A percentile compares a stretch with the other conserved stretches of the same genome.
phyloP scores from a whole-genome alignment of 2,888 invertebrate species.

The Parnassius smintheus region DNA sequence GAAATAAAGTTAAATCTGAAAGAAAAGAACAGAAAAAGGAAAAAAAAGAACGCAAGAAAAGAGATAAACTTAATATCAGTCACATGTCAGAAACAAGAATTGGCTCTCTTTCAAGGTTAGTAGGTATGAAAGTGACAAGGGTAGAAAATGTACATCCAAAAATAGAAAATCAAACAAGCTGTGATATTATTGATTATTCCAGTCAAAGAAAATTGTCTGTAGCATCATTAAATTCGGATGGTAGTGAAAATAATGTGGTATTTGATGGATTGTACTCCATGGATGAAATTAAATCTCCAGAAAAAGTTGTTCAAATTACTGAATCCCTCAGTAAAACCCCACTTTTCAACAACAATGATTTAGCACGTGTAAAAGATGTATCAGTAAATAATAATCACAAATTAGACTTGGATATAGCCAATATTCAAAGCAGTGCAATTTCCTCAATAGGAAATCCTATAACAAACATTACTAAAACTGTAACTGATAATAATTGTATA shows the following conservation, averaged over 20 bases:
- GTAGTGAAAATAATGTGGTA: slow-evolving; percentile 46
- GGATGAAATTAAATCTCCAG: slow-evolving; percentile 58
- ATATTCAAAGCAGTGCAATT: slow-evolving; percentile 16
- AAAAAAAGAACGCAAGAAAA: slow-evolving; percentile 38
- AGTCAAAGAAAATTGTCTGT: slow-evolving; percentile 53
- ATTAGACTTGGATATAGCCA: not conserved
- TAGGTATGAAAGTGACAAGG: slow-evolving; percentile 58
- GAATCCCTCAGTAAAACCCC: slow-evolving; percentile 19
- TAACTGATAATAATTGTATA: not conserved
- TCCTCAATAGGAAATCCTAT: not conserved
- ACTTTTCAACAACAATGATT: slow-evolving; percentile 14
- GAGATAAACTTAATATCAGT: slow-evolving; percentile 28
- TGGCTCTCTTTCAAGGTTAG: slow-evolving; percentile 48
- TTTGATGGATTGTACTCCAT: slow-evolving; percentile 61
- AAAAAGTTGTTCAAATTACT: slow-evolving; percentile 31
- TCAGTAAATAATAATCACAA: not conserved
- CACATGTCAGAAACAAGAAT: slow-evolving; percentile 23
- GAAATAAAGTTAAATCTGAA: slow-evolving; percentile 32
- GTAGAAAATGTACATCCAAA: slow-evolving; percentile 25
- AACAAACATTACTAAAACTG: not conserved
- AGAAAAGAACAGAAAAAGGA: slow-evolving; percentile 38
- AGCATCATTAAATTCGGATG: slow-evolving; percentile 45
- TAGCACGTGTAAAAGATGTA: slow-evolving; percentile 5
- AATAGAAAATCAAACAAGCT: slow-evolving; percentile 28
- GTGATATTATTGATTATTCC: slow-evolving; percentile 22